Base-by-base conservation (phyloP, 2,888 invertebrate species). In the Amphimallon solstitiale region DNA sequence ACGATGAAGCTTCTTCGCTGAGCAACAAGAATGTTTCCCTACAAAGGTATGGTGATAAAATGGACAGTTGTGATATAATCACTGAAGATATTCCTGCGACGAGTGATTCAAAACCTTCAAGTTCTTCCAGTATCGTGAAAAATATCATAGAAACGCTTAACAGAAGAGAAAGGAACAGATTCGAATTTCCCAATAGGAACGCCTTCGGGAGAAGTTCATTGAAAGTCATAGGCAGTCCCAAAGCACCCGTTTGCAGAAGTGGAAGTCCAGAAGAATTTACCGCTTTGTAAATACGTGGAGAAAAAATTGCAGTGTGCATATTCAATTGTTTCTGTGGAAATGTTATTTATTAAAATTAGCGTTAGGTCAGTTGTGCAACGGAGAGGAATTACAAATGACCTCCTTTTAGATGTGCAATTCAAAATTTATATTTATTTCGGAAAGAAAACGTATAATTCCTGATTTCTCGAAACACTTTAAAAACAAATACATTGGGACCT, bases 101-200 rank as follows among this genome's bases (percentile, higher is more conserved):
- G n/a, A 38, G 35, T 9, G 51, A 51, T 15, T 51, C 62, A 15
- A 66, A 61, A 45, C 35, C 61, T 1, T 63, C 63, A 21, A 54
- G 64, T 7, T 52, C 69, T 38, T 74, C 72, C 19, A 79, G 76
- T 71, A 67, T 82, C 12, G 83, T 83, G 9, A 76, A 75, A 66
- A 81, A 77, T 68, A 81, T 82, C 46, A 81, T 83, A 46, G 81
- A 82, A 43, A 80, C 76, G 49, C 73, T 82, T 38, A 83, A 83
- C 72, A 71, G 77, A 14, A 80, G 79, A 65, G 81, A 80, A 15
- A 75, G 72, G 12, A 72, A 72, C 46, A 69, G 60, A 37, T 69
- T 78, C 17, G 75, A 73, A 21, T 78, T 80, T 37, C 73, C 77
- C 2, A 75, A 71, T 43, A 72, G 81, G 15, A 71, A 71, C 21